phyloP scores from a whole-genome alignment of 2,888 invertebrate genomes.

The Norana najaformis region DNA sequence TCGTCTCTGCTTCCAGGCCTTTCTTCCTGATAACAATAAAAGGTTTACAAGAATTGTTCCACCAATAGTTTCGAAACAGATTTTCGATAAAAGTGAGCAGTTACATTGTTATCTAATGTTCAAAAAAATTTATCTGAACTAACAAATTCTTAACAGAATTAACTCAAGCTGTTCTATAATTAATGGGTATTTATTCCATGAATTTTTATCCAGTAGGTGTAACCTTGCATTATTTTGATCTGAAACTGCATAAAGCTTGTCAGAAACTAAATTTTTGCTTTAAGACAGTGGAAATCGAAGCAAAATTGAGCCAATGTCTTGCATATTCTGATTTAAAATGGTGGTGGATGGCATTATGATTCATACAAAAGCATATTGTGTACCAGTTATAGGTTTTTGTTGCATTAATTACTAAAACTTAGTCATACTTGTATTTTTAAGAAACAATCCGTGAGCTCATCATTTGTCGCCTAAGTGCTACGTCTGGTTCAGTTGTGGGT shows the following conservation, averaged over 20 bases:
- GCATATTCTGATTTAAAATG: background rate
- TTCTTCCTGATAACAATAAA: slow-evolving; percentile 71
- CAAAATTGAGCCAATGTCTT: background rate
- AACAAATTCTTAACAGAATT: background rate
- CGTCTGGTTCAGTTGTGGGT: slow-evolving; percentile 80
- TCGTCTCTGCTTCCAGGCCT: slow-evolving; percentile 87
- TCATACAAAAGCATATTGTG: background rate
- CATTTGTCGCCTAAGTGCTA: slow-evolving; percentile 85
- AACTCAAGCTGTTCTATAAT: background rate
- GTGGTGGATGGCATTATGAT: background rate
- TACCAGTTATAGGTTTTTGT: background rate
- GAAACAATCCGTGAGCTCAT: slow-evolving; percentile 89
- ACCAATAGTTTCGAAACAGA: slow-evolving; percentile 86
- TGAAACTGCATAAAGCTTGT: background rate
- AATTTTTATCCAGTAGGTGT: background rate
- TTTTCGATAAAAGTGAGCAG: slow-evolving; percentile 84
- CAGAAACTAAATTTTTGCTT: background rate
- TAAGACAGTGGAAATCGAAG: background rate
- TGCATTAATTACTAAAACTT: background rate
- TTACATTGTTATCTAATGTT: background rate
- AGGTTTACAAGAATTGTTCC: slow-evolving; percentile 74
- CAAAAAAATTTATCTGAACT: background rate
- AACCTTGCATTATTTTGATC: background rate
- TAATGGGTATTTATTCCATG: background rate
- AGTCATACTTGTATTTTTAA: slow-evolving; percentile 58